Evolutionary conservation across 2,888 invertebrate genomes (phyloP), one percentile per base, ranked within the genome.

Genomic region (Dynastes tityus): DNA sequence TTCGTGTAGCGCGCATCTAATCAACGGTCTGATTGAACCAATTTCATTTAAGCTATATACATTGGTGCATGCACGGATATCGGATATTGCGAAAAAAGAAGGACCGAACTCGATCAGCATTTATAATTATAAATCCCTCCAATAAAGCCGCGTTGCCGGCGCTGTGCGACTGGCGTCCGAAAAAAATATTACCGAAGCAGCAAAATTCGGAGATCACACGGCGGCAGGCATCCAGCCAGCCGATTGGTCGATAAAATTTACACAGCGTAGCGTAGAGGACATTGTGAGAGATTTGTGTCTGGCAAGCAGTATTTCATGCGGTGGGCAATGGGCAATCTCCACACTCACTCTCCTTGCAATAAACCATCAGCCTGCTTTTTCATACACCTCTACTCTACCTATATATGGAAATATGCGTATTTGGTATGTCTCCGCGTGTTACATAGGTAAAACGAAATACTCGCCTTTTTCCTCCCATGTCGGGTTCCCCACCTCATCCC

Each of bases 251-350:
- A 49, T 51, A 68, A 49, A 68, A 51, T 68, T 68, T 68, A 68
- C 49, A 37, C 32, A 63, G 16, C n/a, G 40, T 8, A 51, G 49
- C 16, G 22, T 68, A 16, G 40, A 40, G 40, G 37, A n/a, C 53
- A 71, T 13, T 16, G n/a, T 16, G n/a, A 71, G 71, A 71, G 71
- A 71, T 71, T 71, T 58, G 55, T 40, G 55, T 71, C 71, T 55
- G 71, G 37, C 71, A 71, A 55, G 71, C 71, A 58, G 32, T 53
- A 40, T 73, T 58, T 61, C 53, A 45, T 37, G 40, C 6, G 22
- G 16, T 8, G 16, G 51, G 51, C 13, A n/a, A 51, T n/a, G 16
- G n/a, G 53, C 53, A n/a, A 51, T 13, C 32, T 37, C 13, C 51
- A 51, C 51, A 51, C n/a, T 53, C 53, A n/a, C 53, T 11, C 29